phyloP scores from a whole-genome alignment of 2,113 vertebrate genomes.

The Limanda limanda region DNA sequence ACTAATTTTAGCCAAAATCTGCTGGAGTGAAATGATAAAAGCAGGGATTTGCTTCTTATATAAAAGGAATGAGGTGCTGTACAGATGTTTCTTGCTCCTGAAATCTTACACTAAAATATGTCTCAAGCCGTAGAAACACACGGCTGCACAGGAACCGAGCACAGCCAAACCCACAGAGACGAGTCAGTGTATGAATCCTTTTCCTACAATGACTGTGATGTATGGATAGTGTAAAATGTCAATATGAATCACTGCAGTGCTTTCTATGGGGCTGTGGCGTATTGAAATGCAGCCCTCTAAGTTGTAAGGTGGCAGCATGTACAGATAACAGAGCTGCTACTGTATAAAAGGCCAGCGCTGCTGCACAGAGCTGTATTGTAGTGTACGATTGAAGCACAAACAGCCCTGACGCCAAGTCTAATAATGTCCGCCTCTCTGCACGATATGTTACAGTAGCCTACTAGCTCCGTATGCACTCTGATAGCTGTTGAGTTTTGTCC shows the following conservation, averaged over 20 bases:
- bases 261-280: not conserved
- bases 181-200: conserved; percentile 3
- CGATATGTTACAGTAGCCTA: conserved; percentile 6
- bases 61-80: no score
- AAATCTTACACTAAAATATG: no score
- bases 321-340: conserved; percentile 44
- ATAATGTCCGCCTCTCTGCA: conserved; percentile 27
- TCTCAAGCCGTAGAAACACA: no score
- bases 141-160: not conserved
- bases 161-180: not conserved
- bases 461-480: conserved; percentile 15
- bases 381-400: conserved; percentile 12
- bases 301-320: conserved; percentile 7
- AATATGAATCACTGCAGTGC: conserved; percentile 3
- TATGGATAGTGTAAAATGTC: conserved; percentile 15
- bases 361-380: conserved; percentile 45
- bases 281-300: not conserved
- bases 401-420: conserved; percentile 38
- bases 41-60: no score
- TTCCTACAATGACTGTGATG: conserved; percentile 14
- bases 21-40: no score
- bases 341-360: conserved; percentile 38
- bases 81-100: no score
- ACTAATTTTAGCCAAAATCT: no score
- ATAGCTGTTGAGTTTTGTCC: conserved; percentile 9